Conservation (phyloP, 2,113 vertebrate genomes). For the Ivindomyrus marchei region DNA sequence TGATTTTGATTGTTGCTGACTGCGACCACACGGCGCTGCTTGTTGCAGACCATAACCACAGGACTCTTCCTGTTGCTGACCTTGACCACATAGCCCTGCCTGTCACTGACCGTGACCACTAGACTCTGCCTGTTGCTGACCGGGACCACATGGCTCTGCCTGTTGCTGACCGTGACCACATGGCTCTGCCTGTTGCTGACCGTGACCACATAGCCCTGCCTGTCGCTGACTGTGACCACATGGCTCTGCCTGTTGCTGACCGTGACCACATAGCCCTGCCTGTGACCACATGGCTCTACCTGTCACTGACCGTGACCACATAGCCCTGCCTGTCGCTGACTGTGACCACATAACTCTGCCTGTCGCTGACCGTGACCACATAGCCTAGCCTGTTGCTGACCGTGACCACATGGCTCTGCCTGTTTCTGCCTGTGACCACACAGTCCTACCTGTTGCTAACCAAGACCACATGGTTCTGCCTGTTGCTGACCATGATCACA, state of each 20-base stretch:
- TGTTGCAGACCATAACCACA: not conserved
- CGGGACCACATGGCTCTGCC: not conserved
- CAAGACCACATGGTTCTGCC: not conserved
- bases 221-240: not conserved
- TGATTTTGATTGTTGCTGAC: not conserved
- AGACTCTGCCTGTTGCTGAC: not conserved
- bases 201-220: too few species aligned
- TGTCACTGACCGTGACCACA: not conserved
- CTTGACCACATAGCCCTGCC: not conserved
- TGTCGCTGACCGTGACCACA: not conserved
- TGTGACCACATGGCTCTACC: not conserved
- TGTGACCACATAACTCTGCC: not conserved
- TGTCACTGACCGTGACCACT: not conserved
- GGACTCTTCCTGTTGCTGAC: not conserved
- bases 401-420: not conserved
- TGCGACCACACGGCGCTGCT: not conserved
- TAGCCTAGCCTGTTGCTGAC: not conserved
- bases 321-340: not conserved
- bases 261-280: not conserved
- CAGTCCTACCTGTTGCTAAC: not conserved
- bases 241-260: not conserved
- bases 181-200: not conserved
- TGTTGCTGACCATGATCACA: not conserved
- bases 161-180: not conserved
- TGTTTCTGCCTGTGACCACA: not conserved